Conservation (phyloP, 1,140 invertebrate species). For the Brachionus calyciflorus region DNA sequence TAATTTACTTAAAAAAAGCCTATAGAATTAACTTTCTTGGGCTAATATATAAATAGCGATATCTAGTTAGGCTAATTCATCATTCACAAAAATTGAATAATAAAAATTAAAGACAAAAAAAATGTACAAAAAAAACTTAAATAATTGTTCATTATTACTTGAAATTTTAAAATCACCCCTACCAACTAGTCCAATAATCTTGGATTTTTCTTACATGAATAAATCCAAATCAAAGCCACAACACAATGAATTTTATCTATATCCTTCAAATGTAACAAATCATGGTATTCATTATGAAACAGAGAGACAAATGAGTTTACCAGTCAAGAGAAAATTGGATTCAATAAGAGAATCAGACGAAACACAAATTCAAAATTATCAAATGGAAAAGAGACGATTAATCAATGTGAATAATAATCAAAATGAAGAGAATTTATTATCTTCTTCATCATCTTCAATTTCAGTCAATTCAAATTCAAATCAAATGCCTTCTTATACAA, state of each 20-base stretch:
- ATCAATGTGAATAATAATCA: neutral
- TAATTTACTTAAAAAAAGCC: too few species aligned
- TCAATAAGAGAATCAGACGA: neutral
- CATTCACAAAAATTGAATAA: too few species aligned
- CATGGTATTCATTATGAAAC: neutral
- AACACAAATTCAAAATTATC: neutral
- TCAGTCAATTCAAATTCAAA: neutral
- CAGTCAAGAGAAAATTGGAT: slow-evolving; percentile 3
- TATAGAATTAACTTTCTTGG: too few species aligned
- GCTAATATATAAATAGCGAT: too few species aligned
- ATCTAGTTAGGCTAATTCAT: too few species aligned
- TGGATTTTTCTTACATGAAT: slow-evolving; percentile 32
- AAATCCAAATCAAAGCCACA: neutral
- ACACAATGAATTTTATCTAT: neutral
- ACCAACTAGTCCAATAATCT: slow-evolving; percentile 8
- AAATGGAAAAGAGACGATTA: too few species aligned
- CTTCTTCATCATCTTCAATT: neutral
- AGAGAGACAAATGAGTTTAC: neutral
- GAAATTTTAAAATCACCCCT: neutral
- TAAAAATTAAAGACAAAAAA: too few species aligned
- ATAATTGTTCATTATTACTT: slow-evolving; percentile 14
- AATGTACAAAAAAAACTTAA: slow-evolving; percentile 30
- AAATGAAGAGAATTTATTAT: neutral
- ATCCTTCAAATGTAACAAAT: neutral
- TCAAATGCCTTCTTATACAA: too few species aligned